Base-by-base conservation (phyloP, 2,113 vertebrate species). In the Dasyprocta punctata region DNA sequence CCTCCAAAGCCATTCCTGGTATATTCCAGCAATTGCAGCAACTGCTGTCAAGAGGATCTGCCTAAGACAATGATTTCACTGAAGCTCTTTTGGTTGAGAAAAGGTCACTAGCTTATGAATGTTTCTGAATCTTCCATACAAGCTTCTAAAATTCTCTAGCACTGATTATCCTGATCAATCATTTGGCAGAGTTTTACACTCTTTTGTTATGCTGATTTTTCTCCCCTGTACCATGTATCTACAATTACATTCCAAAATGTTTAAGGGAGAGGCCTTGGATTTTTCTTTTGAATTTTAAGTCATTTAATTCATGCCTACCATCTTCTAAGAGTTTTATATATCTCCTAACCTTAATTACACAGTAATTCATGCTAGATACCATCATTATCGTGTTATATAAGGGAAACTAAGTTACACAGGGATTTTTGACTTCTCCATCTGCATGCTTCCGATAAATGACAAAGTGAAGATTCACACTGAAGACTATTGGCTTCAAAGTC, bases 61-160 rank as follows among this genome's bases (percentile, higher is more conserved):
- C 24, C 73, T 63, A 22, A 87, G 33, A 95, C 30, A 90, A 80
- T 38, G 7, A 65, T 80, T 88, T 86, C 33, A 49, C n/a, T 6
- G 11, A 73, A 38, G 3, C 60, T 38, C 26, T 86, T 92, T 96
- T 38, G 41, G 44, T 19, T 89, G 12, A 83, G 49, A 49, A 92
- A 97, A 94, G 33, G 44, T 82, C 63, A 89, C 77, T 54, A 78
- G 65, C 41, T 91, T 83, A 80, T 52, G 17, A 91, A 67, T 69
- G 41, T 86, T 80, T 93, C 0, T 30, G 65, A 91, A 77, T 83
- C 71, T 80, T 54, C 92, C 22, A 49, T 8, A 38, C 63, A 56
- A 7, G 60, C 13, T 83, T 92, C 82, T 95, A 73, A 92, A 94
- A 67, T 91, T 86, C 54, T 36, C 33, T 54, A 80, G 10, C 58